phyloP scores from a whole-genome alignment of 2,888 invertebrate species.

The Frankliniella fusca region DNA sequence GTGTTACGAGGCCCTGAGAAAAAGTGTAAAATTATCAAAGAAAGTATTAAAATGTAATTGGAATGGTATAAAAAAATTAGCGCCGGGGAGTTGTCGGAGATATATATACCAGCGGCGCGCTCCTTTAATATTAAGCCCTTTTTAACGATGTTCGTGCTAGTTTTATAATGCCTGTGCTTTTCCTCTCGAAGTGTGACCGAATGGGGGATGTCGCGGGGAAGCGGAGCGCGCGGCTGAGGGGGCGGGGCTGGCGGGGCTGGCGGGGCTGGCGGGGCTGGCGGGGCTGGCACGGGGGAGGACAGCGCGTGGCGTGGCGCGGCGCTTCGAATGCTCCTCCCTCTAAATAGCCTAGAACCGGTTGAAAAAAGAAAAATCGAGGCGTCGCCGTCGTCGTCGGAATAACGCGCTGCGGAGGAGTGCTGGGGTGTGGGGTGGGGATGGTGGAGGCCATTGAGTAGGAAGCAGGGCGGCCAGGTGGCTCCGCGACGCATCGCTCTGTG shows the following conservation, averaged over 20 bases:
- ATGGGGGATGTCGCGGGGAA: neutral
- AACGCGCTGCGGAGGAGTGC: too few relatives aligned
- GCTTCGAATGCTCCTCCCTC: neutral
- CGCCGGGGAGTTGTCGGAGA: neutral
- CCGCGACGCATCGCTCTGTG: too few relatives aligned
- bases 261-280: too few relatives aligned
- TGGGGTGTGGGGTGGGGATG: too few relatives aligned
- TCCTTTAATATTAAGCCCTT: conserved; percentile 19
- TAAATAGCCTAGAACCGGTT: neutral
- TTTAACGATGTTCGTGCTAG: conserved; percentile 23
- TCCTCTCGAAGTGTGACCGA: conserved; percentile 9
- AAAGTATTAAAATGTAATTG: conserved; percentile 23
- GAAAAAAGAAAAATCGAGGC: neutral
- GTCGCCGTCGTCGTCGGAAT: too few relatives aligned
- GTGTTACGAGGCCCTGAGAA: conserved; percentile 5
- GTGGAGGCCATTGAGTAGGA: too few relatives aligned
- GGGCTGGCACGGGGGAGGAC: neutral
- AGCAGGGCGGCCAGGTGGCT: too few relatives aligned
- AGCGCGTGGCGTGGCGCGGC: neutral
- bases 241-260: too few relatives aligned
- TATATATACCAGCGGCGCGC: neutral
- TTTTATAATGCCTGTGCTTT: conserved; percentile 19
- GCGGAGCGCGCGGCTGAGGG: too few relatives aligned
- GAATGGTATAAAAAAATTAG: conserved; percentile 25
- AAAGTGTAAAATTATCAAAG: conserved; percentile 27